Conservation (phyloP, 1,140 invertebrate species). For the Scaptomyza hsui region DNA sequence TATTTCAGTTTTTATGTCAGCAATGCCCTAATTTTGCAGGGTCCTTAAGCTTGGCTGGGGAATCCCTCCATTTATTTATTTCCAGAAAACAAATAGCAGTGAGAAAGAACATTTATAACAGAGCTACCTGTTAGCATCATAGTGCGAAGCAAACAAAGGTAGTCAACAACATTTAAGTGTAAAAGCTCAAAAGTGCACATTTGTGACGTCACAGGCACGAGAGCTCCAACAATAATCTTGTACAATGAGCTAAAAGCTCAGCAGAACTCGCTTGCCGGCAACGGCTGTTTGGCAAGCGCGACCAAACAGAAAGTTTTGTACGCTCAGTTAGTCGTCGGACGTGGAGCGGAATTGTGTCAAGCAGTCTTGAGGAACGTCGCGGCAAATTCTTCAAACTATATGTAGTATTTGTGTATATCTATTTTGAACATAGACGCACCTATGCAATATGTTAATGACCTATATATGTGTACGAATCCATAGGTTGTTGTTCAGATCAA, state of each 20-base stretch:
- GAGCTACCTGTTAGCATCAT: neutral
- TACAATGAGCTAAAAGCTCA: conserved; percentile 3
- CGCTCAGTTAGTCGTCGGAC: conserved; percentile 21
- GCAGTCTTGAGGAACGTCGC: conserved; percentile 1
- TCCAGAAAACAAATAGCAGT: no score
- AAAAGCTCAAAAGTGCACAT: neutral
- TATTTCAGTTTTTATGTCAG: no score
- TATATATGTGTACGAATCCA: neutral
- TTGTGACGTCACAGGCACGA: conserved; percentile 21
- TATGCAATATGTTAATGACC: conserved; percentile 13
- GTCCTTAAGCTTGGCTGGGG: no score
- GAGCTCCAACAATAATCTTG: neutral
- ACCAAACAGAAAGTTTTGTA: conserved; percentile 1
- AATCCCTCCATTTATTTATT: no score
- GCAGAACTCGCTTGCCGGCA: conserved; percentile 4
- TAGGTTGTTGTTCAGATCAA: neutral
- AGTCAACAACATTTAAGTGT: no score
- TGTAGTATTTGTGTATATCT: neutral
- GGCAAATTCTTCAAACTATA: conserved; percentile 5
- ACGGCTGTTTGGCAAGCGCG: conserved; percentile 1
- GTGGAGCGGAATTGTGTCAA: neutral
- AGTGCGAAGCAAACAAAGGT: neutral
- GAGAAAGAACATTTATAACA: no score
- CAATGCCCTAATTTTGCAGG: no score
- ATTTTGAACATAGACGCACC: conserved; percentile 15